Evolutionary conservation across 2,888 invertebrate genomes (phyloP), one percentile per base, ranked within the genome.

Genomic region (Orgyia antiqua): DNA sequence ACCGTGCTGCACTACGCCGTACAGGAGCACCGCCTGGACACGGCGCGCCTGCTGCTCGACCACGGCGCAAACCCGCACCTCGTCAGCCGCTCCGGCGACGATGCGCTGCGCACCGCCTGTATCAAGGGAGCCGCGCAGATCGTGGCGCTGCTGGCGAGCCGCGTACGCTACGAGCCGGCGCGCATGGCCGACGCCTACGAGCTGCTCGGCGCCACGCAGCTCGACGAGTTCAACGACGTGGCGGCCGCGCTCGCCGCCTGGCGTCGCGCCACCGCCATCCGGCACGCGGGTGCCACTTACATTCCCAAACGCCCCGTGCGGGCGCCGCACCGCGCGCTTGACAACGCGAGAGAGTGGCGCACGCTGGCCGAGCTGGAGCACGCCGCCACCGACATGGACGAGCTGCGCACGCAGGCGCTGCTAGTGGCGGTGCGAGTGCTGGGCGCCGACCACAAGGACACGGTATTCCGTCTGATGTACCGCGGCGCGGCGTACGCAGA

Each of bases 1-100:
- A 94, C 96, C 40, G 96, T 96, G 33, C 88, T 97, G 58, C 97
- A 97, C 87, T 97, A 97, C 86, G 95, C 97, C n/a, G 94, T 96
- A 54, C 69, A 66, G 59, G 69, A 94, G 74, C 92, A 93, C 63
- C 90, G 90, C 56, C 87, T 93, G 53, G 95, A 95, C 74, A 94
- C 96, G 2, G 94, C 94, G 26, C 92, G 92, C 55, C 82, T 96
- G 44, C 79, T 97, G 38, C 78, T 97, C 37, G 90, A 91, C 39
- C 88, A 92, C 74, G 94, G 94, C 39, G 96, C 97, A 1, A 90
- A 94, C 84, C 93, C 94, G 19, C 88, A 87, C 64, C 89, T 93
- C 12, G 88, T 88, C 42, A 94, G 94, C 50, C 89, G 94, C 49
- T 92, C 93, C 61, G 94, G 95, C 11, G 96, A 96, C 75, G 96